Base-by-base conservation (phyloP, 2,797 vertebrate genomes). In the Oreonectes daqikongensis region DNA sequence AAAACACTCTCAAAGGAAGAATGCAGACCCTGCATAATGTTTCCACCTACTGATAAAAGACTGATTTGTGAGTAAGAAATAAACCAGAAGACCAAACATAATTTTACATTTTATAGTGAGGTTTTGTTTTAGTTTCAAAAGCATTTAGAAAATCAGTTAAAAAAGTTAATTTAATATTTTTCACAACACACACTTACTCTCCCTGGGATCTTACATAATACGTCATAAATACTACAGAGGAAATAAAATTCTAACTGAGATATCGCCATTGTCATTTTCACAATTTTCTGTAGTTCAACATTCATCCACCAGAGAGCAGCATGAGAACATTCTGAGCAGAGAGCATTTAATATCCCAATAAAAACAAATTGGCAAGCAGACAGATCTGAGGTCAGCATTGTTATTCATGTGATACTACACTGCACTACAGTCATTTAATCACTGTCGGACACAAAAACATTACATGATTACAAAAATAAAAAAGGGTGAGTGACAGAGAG, bases 291-390 rank as follows among this genome's bases (percentile, higher is more conserved):
- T 75, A 75, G 72, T 66, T 66, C 24, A 55, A 30, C 18, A 66
- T 55, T 24, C 8, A 66, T 75, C 63, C 63, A 75, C 63, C 63
- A 75, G 72, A 75, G 72, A 57, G 14, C 50, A 75, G 63, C 50
- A 57, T 55, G 24, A 24, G 35, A 53, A 32, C 18, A 66, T 75
- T 22, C 18, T 42, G 46, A 20, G 10, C 35, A 22, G 2, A 74
- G 18, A 55, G 12, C 35, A 38, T 20, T 75, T 53, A 28, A 46
- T 55, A 40, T 38, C 26, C 5, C 32, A 40, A 28, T 55, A 15
- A 55, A 66, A 65, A 75, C 18, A 55, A 28, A 40, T 64, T 63
- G 52, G 61, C 11, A 42, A 66, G 32, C 32, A 40, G 7, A 10
- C 50, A 66, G 72, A 55, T 66, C 14, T 30, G 5, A 66, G 48